A percentile compares a stretch with the other conserved stretches of the same genome.
These are phyloP conservation scores for Agrilus biguttatus DNA, from an alignment of 2,888 invertebrate genomes.

Conservation along the genomic window DNA sequence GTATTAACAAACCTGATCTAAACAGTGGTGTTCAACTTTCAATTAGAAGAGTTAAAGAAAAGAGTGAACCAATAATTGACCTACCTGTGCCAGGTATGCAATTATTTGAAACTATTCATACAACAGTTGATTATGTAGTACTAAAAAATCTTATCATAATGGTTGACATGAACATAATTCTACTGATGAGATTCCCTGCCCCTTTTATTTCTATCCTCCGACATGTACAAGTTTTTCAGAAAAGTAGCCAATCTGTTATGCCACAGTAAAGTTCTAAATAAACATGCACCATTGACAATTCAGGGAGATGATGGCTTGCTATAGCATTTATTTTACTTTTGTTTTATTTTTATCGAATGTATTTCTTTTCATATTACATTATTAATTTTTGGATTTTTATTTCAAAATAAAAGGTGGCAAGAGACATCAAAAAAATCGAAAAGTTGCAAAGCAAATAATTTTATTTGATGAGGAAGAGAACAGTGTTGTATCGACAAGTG, in stretches of 20 bases:
- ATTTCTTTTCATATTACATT: conserved; percentile 1
- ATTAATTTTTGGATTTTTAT: background rate
- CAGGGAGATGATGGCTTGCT: too few species aligned
- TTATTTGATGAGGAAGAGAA: conserved; percentile 51
- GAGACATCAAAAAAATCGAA: conserved; percentile 31
- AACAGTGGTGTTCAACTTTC: conserved; percentile 34
- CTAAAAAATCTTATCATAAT: too few species aligned
- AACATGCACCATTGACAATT: too few species aligned
- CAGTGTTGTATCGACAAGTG: conserved; percentile 23
- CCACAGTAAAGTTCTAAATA: too few species aligned
- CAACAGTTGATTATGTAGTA: too few species aligned
- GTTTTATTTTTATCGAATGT: too few species aligned
- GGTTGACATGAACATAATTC: too few species aligned
- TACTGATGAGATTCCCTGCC: too few species aligned
- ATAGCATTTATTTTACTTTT: too few species aligned
- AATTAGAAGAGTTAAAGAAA: conserved; percentile 28
- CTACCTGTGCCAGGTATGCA: conserved; percentile 43
- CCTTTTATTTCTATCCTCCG: too few species aligned
- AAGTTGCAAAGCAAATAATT: conserved; percentile 47
- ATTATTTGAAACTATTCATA: background rate
- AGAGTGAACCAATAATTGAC: conserved; percentile 51
- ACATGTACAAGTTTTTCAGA: too few species aligned
- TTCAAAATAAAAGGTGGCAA: background rate
- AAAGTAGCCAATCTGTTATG: too few species aligned
- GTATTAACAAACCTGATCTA: conserved; percentile 73